A percentile compares a stretch with the other conserved stretches of the same genome.
phyloP scores from a whole-genome alignment of 2,888 invertebrate species.

The Drosophila neonasuta region DNA sequence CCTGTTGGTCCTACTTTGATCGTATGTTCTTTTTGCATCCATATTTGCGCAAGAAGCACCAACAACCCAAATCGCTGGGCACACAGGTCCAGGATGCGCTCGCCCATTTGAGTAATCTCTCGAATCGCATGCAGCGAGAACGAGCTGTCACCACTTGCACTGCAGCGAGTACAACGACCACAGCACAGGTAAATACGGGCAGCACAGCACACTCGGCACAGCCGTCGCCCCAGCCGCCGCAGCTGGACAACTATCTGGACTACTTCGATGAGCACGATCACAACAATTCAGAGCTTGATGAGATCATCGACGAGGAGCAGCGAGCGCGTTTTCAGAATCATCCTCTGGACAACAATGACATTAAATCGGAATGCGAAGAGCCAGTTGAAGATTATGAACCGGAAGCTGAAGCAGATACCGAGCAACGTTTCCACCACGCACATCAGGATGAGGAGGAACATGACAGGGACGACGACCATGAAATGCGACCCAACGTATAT shows the following conservation, averaged over 20 bases:
- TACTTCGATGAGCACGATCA: constrained; percentile 79
- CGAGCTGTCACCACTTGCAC: constrained; percentile 64
- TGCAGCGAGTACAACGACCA: constrained; percentile 39
- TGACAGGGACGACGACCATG: constrained; percentile 57
- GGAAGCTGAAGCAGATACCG: constrained; percentile 35
- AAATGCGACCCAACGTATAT: constrained; percentile 58
- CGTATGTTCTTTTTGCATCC: constrained; percentile 81
- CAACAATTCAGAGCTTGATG: constrained; percentile 78
- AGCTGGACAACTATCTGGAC: constrained; percentile 78
- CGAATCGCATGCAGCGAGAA: constrained; percentile 77
- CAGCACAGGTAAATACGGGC: constrained; percentile 39
- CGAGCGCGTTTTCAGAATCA: constrained; percentile 60
- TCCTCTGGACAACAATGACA: constrained; percentile 67
- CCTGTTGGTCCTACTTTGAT: constrained; percentile 81
- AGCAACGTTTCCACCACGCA: constrained; percentile 31
- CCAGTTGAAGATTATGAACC: constrained; percentile 70
- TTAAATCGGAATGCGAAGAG: constrained; percentile 80
- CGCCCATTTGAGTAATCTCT: constrained; percentile 77
- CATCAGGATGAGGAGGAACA: constrained; percentile 69
- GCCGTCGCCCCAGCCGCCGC: constrained; percentile 60
- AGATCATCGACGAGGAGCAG: constrained; percentile 79
- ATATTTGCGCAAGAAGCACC: constrained; percentile 80
- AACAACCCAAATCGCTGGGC: constrained; percentile 78
- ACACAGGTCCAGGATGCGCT: constrained; percentile 80
- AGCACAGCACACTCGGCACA: constrained; percentile 33